Base-by-base conservation (phyloP, 2,797 vertebrate genomes). In the Gadopsis marmoratus region DNA sequence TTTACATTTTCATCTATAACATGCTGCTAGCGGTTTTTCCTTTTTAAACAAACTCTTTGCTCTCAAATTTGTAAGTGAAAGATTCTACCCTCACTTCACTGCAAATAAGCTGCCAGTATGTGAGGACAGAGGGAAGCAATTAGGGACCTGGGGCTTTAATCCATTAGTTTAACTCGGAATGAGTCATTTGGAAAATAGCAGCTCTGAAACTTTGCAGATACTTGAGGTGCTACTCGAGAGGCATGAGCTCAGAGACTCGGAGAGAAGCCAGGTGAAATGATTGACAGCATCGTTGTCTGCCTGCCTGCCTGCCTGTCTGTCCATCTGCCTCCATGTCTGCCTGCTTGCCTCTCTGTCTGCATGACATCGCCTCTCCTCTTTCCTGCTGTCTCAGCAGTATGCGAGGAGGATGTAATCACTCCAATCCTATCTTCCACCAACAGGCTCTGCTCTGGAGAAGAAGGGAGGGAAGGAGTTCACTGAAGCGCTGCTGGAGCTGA, bases 391-490 rank as follows among this genome's bases (percentile, higher is more conserved):
- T 56, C 35, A 31, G 56, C 54, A 19, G 14, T 48, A 21, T 12
- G 9, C 33, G 19, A 66, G 50, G 60, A 58, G 50, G 60, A 58
- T 63, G 47, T 63, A 35, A 62, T 79, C 61, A 88, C 56, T 41
- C n/a, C 62, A 23, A 31, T 55, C 35, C 2, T 69, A 33, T 79
- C 29, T 48, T 80, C 43, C 60, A 1, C 35, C 50, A 21, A 64
- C 94, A 99, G 98, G 98, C 65, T 95, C 92, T 67, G 97, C 98
- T 74, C 95, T 99, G 95, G 98, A 98, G 90, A 98, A 99, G 93
- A 98, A 97, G 69, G 98, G 97, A 12, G 98, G 98, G 78, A 98
- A 99, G 94, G 97, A 99, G 88, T 97, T 99, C 87, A 90, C 94
- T 48, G 98, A 99, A 23, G 97, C 97, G 0, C 92, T 99, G 81